phyloP scores from a whole-genome alignment of 1,140 invertebrate species.

The Penaeus chinensis region DNA sequence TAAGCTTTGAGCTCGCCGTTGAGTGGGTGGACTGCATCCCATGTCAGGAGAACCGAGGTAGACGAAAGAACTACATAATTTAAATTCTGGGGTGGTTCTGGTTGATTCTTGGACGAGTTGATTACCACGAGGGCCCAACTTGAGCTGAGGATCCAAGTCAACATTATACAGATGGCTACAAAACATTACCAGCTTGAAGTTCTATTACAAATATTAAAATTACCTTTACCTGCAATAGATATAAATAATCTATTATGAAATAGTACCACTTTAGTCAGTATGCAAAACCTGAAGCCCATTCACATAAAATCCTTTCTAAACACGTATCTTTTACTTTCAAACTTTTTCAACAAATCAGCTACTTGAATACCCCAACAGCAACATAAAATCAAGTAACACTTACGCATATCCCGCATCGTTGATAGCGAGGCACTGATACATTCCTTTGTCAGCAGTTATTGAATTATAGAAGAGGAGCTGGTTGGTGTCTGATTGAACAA shows the following conservation, averaged over 20 bases:
- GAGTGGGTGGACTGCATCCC: conserved; percentile 67
- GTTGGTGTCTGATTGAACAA: conserved; percentile 69
- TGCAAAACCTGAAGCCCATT: too few relatives aligned
- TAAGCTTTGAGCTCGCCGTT: conserved; percentile 73
- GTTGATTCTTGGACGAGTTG: conserved; percentile 72
- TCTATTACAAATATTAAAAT: too few relatives aligned
- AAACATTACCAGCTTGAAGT: neutral
- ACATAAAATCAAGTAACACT: conserved; percentile 66
- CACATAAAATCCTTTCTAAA: neutral
- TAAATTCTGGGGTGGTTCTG: conserved; percentile 73
- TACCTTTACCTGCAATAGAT: too few relatives aligned
- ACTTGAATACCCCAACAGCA: conserved; percentile 64
- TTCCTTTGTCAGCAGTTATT: conserved; percentile 76
- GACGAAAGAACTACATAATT: conserved; percentile 72
- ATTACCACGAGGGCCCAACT: conserved; percentile 70
- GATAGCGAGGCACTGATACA: conserved; percentile 82
- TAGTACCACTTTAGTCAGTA: too few relatives aligned
- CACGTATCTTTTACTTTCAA: neutral
- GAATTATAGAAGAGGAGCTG: conserved; percentile 76
- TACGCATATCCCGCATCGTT: conserved; percentile 77
- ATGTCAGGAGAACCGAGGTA: conserved; percentile 73
- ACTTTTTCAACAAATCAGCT: neutral
- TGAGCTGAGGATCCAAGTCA: conserved; percentile 32
- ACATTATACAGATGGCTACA: neutral
- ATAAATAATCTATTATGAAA: too few relatives aligned